Base-by-base conservation (phyloP, 2,797 vertebrate genomes). In the Sorex maritimensis region DNA sequence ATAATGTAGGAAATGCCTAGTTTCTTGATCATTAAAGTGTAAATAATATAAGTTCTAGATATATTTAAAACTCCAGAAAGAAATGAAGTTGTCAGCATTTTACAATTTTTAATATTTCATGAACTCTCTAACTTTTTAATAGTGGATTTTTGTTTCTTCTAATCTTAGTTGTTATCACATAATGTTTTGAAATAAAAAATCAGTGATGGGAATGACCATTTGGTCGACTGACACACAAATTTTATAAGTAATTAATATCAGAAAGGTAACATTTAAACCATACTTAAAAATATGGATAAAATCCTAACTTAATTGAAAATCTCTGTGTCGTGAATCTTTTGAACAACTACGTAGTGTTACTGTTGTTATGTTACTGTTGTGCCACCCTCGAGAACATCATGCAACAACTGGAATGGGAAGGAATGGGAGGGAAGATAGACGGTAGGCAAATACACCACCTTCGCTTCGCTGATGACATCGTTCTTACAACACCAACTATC, bases 221-320 rank as follows among this genome's bases (percentile, higher is more conserved):
- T 93, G 14, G n/a, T 23, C 26, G 38, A 73, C 23, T 55, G 68
- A 82, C 23, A 87, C 2, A 75, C 7, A 65, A 28, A 46, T 85
- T 84, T 85, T 93, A 71, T 4, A 84, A 93, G 28, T 78, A 65
- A 44, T 55, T 85, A 80, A 30, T 79, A 69, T 72, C 13, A 75
- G 38, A 58, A 73, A 90, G 21, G 7, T 84, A 84, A 46, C 30
- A 84, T 46, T 91, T 78, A 73, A 85, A 61, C 13, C 9, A n/a
- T 44, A 65, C 83, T 93, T 94, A 75, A 91, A 94, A 52, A 41
- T 73, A 52, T 19, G 55, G 52, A 90, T 21, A 21, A 63, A 86
- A 44, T 44, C 34, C 19, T 44, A 91, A 12, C 61, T 75, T 65
- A 69, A 83, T 0, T 93, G 67, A 90, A 73, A 92, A 58, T 87